Evolutionary conservation across 2,797 vertebrate species (phyloP).

Genomic region (Pipistrellus kuhlii): DNA sequence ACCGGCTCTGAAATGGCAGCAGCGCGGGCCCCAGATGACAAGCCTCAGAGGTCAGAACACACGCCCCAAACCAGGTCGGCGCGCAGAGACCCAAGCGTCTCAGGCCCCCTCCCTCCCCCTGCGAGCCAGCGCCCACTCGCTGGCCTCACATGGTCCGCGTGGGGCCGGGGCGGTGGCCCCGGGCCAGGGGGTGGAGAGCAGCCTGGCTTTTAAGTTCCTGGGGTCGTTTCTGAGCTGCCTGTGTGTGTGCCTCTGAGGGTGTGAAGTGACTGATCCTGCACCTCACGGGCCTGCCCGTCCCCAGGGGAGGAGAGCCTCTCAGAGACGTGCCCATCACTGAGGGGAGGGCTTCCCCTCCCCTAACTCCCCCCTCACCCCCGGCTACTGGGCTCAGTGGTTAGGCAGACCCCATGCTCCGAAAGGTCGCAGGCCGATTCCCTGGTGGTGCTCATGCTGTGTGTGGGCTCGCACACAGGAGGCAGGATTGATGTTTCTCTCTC

Average conservation of each 20-base stretch:
- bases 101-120: not conserved
- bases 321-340: not conserved
- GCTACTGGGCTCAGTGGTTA: no score
- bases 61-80: not conserved
- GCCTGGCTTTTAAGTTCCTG: not conserved
- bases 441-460: no score
- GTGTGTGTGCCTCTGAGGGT: not conserved
- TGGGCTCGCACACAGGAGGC: no score
- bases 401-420: no score
- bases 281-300: not conserved
- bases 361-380: no score
- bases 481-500: no score
- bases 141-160: not conserved
- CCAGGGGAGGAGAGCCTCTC: not conserved
- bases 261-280: not conserved
- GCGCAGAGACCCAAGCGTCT: not conserved
- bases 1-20: not conserved
- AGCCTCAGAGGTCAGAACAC: no score
- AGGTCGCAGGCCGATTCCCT: no score
- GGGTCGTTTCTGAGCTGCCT: not conserved
- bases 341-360: not conserved
- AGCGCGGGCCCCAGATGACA: not conserved
- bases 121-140: not conserved
- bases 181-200: not conserved
- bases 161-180: no score